Conservation (phyloP, 2,113 vertebrate genomes). For the Lates calcarifer region DNA sequence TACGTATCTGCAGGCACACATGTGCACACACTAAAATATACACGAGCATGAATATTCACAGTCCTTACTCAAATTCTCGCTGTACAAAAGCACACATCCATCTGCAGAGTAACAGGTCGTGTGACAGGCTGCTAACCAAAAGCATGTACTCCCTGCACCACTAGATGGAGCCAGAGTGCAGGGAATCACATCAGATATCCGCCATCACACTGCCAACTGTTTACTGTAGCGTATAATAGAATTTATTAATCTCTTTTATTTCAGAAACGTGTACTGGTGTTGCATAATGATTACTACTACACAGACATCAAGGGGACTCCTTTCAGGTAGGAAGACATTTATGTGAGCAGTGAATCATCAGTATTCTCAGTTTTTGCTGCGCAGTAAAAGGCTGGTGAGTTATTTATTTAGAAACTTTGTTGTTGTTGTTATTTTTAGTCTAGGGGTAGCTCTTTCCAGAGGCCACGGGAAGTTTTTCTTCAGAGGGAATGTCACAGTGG, state of each 20-base stretch:
- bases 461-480: conserved; percentile 98
- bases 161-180: conserved; percentile 77
- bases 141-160: conserved; percentile 23
- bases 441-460: conserved; percentile 96
- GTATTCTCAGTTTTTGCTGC: not conserved
- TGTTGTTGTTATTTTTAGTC: conserved; percentile 84
- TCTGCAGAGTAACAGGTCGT: conserved; percentile 6
- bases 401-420: not conserved
- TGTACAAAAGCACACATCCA: not conserved
- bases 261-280: conserved; percentile 97
- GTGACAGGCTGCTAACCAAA: not conserved
- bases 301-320: conserved; percentile 99
- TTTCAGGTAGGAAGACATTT: conserved; percentile 90
- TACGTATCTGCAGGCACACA: conserved; percentile 12
- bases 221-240: not conserved
- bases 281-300: conserved; percentile 99
- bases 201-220: not conserved
- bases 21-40: not conserved
- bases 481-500: conserved; percentile 95
- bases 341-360: not conserved
- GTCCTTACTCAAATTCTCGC: conserved; percentile 8
- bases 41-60: conserved; percentile 24
- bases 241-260: conserved; percentile 55
- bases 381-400: not conserved
- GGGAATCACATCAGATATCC: conserved; percentile 38